Conservation (phyloP, 2,113 vertebrate genomes). For the Chaetops frenatus region DNA sequence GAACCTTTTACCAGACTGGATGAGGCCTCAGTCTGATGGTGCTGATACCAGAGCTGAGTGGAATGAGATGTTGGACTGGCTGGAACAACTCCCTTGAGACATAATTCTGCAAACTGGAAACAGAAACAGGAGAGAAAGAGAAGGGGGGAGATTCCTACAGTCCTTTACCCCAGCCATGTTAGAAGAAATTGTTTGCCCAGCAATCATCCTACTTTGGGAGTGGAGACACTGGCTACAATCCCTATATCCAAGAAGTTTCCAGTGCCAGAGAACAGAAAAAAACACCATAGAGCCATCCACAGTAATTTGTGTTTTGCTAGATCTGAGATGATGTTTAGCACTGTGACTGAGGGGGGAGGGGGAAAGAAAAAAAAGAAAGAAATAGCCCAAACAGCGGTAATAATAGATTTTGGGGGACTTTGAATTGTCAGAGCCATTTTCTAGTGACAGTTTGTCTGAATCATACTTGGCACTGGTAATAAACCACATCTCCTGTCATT, state of each 20-base stretch:
- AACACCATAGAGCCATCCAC: background rate
- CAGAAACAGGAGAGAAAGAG: background rate
- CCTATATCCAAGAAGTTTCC: background rate
- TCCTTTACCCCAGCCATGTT: background rate
- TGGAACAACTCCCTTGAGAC: background rate
- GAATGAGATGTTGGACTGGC: background rate
- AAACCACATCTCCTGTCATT: constrained; percentile 25
- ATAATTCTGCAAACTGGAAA: background rate
- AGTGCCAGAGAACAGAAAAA: background rate
- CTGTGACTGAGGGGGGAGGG: background rate
- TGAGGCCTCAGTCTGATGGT: accelerated
- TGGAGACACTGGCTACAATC: background rate
- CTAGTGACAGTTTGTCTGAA: constrained; percentile 17
- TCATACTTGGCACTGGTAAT: constrained; percentile 24
- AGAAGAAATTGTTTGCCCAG: background rate
- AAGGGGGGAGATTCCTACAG: background rate
- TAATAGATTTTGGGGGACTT: constrained; percentile 5
- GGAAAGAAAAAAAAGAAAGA: background rate
- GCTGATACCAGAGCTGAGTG: background rate
- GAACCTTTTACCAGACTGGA: background rate
- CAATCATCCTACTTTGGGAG: background rate
- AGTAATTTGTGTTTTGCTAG: background rate
- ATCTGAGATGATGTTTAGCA: background rate
- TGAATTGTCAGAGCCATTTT: background rate
- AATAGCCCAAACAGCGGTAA: background rate